Evolutionary conservation across 2,797 vertebrate species (phyloP), one percentile per base, ranked within the genome.

Genomic region (Sebastes matsubarae): DNA sequence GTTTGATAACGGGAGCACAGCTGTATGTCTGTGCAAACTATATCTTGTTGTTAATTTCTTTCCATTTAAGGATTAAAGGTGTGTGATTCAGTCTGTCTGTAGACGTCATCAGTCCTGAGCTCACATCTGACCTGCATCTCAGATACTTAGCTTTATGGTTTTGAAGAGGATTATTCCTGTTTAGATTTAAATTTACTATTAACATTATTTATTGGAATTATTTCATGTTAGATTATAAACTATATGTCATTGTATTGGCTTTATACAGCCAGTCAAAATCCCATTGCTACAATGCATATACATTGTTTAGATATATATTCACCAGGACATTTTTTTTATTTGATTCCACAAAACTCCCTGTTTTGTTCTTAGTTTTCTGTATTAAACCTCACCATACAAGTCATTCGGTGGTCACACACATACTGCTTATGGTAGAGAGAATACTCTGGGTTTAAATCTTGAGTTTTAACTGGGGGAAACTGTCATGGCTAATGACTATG

Each of bases 61-160:
- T 60, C 29, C 42, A 25, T 66, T 29, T n/a, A 36, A 57, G 68
- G 66, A 69, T 81, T 80, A 80, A 63, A 71, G 30, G 52, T 25
- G 36, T 75, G 59, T 24, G 55, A 58, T 60, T 59, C 29, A 32
- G 27, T 71, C 32, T 16, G 16, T 73, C 22, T 29, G 2, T 30
- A 12, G 63, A 61, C 9, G 12, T 68, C 66, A 68, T 69, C 65
- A 13, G 68, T 46, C 6, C 38, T 29, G 24, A 46, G 2, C 75
- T 64, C 67, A 69, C 29, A 5, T 63, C 29, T 65, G 70, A 84
- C 71, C 65, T 30, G 84, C 68, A 79, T 79, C 30, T 60, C 2
- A 67, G 4, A 76, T 42, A 52, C 65, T 58, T 68, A 81, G 9
- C 16, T 59, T 24, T 34, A 12, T 58, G 69, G 18, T 38, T 36